phyloP scores from a whole-genome alignment of 2,797 vertebrate species.

The Hoplostethus atlanticus region DNA sequence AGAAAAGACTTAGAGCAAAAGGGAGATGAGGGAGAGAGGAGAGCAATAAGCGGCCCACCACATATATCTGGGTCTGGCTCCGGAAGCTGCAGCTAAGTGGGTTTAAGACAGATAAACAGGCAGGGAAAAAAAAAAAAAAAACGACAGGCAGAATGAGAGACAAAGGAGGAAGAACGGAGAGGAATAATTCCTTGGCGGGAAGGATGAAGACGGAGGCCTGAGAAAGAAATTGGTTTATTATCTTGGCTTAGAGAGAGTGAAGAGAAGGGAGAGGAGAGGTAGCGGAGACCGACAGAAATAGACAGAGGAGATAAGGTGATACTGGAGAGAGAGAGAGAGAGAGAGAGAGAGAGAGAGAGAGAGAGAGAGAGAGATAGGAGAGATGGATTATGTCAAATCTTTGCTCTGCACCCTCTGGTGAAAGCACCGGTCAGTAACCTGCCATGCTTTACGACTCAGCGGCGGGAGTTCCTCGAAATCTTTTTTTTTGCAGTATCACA shows the following conservation, averaged over 20 bases:
- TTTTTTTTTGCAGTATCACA: slow-evolving; percentile 34
- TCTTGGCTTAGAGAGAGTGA: slow-evolving; percentile 68
- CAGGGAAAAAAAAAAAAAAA: slow-evolving; percentile 43
- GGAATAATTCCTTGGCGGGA: slow-evolving; percentile 70
- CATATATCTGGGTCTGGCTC: slow-evolving; percentile 76
- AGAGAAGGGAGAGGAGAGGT: slow-evolving; percentile 51
- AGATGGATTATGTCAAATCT: slow-evolving; percentile 68
- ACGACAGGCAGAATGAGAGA: slow-evolving; percentile 64
- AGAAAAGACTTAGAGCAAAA: not conserved
- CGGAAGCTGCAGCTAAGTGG: slow-evolving; percentile 76
- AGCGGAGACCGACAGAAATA: slow-evolving; percentile 54
- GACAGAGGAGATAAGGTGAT: slow-evolving; percentile 55
- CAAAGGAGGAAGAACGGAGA: slow-evolving; percentile 60
- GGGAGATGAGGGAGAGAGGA: slow-evolving; percentile 13
- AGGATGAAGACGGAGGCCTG: slow-evolving; percentile 68
- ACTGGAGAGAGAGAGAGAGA: slow-evolving; percentile 40
- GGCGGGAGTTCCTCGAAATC: slow-evolving; percentile 35
- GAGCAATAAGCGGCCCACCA: slow-evolving; percentile 70
- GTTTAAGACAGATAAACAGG: slow-evolving; percentile 79
- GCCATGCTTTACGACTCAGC: slow-evolving; percentile 66
- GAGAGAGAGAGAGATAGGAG: slow-evolving; percentile 47
- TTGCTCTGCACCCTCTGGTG: slow-evolving; percentile 66
- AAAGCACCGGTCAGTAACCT: slow-evolving; percentile 75
- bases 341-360: slow-evolving; percentile 28
- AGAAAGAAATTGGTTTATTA: slow-evolving; percentile 78